phyloP scores from a whole-genome alignment of 2,113 vertebrate species.

The Cyanocitta stelleri region DNA sequence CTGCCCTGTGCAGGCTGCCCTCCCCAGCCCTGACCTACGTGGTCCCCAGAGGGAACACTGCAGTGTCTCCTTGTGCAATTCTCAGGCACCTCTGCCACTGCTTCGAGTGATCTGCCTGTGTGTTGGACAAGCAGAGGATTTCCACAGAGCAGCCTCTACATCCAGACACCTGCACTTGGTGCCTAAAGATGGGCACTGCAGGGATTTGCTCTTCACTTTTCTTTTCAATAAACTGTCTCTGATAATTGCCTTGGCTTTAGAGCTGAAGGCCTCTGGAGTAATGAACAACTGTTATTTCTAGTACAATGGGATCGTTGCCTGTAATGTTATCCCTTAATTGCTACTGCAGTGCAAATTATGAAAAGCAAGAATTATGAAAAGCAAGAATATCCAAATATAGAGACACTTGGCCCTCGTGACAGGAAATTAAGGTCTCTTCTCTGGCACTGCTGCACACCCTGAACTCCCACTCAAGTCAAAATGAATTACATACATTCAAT shows the following conservation, averaged over 20 bases:
- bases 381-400: background rate
- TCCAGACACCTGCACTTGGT: background rate
- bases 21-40: background rate
- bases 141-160: background rate
- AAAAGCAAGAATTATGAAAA: conserved; percentile 7
- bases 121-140: background rate
- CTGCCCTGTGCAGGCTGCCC: accelerated
- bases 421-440: conserved; percentile 37
- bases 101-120: background rate
- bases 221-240: background rate
- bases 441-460: background rate
- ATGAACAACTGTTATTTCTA: conserved; percentile 31
- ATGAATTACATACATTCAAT: background rate
- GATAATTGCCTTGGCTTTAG: conserved; percentile 12
- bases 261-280: conserved; percentile 20
- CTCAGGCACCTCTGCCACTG: background rate
- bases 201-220: background rate
- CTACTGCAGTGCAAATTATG: background rate
- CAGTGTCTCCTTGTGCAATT: background rate
- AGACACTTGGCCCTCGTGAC: conserved; percentile 3
- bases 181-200: background rate
- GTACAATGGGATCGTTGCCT: conserved; percentile 15
- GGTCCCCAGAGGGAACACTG: background rate
- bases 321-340: conserved; percentile 25
- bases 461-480: background rate